Base-by-base conservation (phyloP, 2,888 invertebrate species). In the Coelopa pilipes region DNA sequence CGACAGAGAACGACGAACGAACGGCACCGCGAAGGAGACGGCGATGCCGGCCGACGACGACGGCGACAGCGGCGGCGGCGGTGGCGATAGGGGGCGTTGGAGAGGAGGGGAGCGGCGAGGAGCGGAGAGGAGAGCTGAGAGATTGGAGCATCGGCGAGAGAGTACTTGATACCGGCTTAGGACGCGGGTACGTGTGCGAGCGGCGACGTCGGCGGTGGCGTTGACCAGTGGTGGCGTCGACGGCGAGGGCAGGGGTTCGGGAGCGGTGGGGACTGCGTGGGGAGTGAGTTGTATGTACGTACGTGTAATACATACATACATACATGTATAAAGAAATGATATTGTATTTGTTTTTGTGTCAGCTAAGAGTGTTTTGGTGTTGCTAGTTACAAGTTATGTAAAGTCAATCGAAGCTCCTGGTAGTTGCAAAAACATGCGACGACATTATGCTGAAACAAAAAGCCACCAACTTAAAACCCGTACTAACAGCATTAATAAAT, bases 121-220 rank as follows among this genome's bases (percentile, higher is more conserved):
- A 7, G 34, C 34, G 7, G 34, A 34, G 34, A 34, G 34, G 34
- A 34, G 34, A 7, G 4, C 34, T 4, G 7, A 34, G 2, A 34
- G 34, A 34, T 34, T 34, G 66, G 68, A 74, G 75, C 75, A 80
- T 80, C 77, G 77, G 45, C 67, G 24, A 62, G 17, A 19, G 50
- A 65, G 71, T 71, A 71, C 71, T 65, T 55, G 65, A 45, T 62
- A 13, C 57, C 53, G 49, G 66, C 75, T 72, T 65, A 66, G 72
- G 59, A 53, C 62, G 62, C 69, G 63, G 21, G 46, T 60, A 57
- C 21, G 15, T 46, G 47, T 15, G 60, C 45, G 17, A 45, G 21
- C n/a, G 46, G 65, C 73, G 53, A 55, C 53, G 53, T 21, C 13
- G 50, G 53, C 62, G n/a, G 17, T 17, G 45, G 45, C 65, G 67